These are phyloP conservation scores for Sarcophaga bullata DNA, from an alignment of 1,140 invertebrate genomes.

Conservation along the genomic window DNA sequence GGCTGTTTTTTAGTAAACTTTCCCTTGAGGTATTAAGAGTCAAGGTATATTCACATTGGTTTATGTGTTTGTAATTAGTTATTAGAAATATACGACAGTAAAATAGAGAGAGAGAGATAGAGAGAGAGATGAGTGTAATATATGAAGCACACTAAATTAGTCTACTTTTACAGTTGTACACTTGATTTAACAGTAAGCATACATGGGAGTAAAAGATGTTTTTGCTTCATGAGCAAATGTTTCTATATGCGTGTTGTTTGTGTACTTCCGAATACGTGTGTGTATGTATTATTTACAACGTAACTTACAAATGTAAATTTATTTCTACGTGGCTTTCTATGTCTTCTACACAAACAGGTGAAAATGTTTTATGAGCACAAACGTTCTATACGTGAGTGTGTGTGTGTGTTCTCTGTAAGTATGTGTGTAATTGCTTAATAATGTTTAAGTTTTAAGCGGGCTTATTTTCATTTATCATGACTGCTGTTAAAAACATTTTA, in stretches of 20 bases:
- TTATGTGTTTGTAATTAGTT: background rate
- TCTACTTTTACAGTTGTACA: slow-evolving; percentile 25
- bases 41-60: no score
- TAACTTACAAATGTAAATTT: slow-evolving; percentile 11
- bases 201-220: background rate
- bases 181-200: slow-evolving; percentile 32
- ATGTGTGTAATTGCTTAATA: background rate
- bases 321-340: background rate
- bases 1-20: no score
- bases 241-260: no score
- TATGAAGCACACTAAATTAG: slow-evolving; percentile 30
- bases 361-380: no score
- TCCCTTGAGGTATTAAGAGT: no score
- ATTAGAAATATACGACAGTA: background rate
- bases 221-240: no score
- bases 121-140: background rate
- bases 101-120: no score
- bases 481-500: background rate
- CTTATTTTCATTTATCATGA: slow-evolving; percentile 34
- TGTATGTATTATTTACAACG: background rate
- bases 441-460: slow-evolving; percentile 27
- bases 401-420: background rate
- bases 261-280: background rate
- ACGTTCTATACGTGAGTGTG: background rate
- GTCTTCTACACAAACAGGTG: no score